phyloP scores from a whole-genome alignment of 2,888 invertebrate genomes.

The Oscheius myriophilus region DNA sequence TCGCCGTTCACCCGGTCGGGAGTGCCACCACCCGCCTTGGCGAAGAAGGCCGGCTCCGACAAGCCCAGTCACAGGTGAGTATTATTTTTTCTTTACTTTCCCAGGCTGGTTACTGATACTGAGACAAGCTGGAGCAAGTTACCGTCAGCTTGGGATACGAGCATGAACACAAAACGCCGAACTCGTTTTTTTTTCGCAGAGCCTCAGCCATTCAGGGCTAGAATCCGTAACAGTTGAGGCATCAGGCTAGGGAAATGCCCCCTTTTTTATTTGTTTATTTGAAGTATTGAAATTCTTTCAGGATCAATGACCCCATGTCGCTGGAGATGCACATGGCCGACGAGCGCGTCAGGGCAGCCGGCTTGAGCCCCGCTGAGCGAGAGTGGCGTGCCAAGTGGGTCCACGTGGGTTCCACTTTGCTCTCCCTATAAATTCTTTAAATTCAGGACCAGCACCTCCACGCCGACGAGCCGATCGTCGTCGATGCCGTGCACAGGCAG shows the following conservation, averaged over 20 bases:
- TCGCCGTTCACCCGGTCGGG: conserved; percentile 69
- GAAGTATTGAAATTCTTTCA: conserved; percentile 20
- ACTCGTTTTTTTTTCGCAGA: too few relatives aligned
- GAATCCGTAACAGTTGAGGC: too few relatives aligned
- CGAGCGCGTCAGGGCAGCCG: conserved; percentile 61
- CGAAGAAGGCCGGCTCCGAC: conserved; percentile 57
- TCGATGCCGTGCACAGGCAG: conserved; percentile 68
- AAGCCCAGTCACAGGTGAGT: conserved; percentile 62
- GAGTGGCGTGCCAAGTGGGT: conserved; percentile 67
- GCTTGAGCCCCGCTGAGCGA: conserved; percentile 66
- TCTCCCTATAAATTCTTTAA: background rate
- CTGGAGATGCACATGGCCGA: conserved; percentile 69
- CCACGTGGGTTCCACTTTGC: conserved; percentile 17
- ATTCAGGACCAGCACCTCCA: conserved; percentile 68
- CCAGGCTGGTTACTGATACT: background rate
- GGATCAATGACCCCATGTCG: conserved; percentile 67
- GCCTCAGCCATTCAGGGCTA: too few relatives aligned
- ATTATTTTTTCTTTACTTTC: conserved; percentile 3
- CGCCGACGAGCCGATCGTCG: conserved; percentile 69
- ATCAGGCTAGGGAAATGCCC: too few relatives aligned
- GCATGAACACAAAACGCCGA: too few relatives aligned
- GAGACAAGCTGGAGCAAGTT: background rate
- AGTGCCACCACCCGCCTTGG: conserved; percentile 62
- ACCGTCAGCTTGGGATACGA: background rate
- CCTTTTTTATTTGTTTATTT: background rate